These are phyloP conservation scores for Micrastur ruficollis DNA, from an alignment of 2,797 vertebrate genomes.

Conservation along the genomic window DNA sequence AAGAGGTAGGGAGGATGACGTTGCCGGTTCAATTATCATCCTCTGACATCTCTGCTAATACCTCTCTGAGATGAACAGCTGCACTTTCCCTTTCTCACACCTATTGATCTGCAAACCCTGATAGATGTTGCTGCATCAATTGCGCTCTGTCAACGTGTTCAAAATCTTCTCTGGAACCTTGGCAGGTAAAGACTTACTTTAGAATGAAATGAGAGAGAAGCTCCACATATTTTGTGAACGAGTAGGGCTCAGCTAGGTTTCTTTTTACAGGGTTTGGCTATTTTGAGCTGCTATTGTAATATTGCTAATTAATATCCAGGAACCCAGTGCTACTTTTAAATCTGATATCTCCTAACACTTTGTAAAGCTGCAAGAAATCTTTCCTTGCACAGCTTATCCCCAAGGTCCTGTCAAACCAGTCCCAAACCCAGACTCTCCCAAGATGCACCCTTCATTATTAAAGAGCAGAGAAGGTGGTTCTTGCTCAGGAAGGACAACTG, in stretches of 20 bases:
- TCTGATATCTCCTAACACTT: background rate
- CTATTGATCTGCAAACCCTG: constrained; percentile 18
- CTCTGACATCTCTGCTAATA: constrained; percentile 30
- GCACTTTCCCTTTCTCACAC: background rate
- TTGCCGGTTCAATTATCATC: background rate
- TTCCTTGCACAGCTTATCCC: background rate
- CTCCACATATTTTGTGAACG: background rate
- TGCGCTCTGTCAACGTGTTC: background rate
- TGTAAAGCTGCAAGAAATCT: background rate
- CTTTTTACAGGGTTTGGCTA: background rate
- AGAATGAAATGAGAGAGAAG: background rate
- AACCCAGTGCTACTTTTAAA: background rate
- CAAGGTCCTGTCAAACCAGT: background rate
- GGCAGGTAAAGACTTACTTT: background rate
- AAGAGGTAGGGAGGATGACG: background rate
- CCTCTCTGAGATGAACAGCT: background rate
- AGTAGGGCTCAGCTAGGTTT: background rate
- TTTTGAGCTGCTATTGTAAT: background rate
- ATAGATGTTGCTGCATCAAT: background rate
- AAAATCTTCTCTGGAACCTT: background rate
- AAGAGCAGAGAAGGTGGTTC: background rate
- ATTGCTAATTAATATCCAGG: background rate
- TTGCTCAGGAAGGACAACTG: background rate
- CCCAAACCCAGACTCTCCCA: background rate
- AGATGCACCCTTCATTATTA: background rate